phyloP scores from a whole-genome alignment of 1,140 invertebrate species.

The Cardiocondyla obscurior region DNA sequence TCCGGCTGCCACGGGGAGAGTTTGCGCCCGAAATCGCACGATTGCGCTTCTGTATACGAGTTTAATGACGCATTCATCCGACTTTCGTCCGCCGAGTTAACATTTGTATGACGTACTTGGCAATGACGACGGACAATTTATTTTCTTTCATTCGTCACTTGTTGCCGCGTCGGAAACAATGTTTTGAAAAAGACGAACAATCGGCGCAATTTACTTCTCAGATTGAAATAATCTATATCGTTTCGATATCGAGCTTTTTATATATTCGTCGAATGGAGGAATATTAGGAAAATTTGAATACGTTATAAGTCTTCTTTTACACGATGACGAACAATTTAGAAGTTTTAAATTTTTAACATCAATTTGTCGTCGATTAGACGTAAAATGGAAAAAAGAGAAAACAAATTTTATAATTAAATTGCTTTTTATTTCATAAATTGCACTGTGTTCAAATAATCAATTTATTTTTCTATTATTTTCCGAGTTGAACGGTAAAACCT shows the following conservation, averaged over 20 bases:
- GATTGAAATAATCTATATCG: background rate
- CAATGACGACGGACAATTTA: constrained; percentile 21
- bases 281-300: background rate
- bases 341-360: background rate
- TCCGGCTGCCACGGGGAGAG: background rate
- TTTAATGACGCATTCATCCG: constrained; percentile 39
- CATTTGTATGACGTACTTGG: constrained; percentile 29
- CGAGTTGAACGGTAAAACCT: background rate
- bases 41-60: background rate
- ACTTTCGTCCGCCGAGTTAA: constrained; percentile 8
- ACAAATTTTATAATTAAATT: background rate
- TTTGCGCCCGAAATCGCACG: constrained; percentile 4
- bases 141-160: constrained; percentile 46
- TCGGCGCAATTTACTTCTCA: background rate
- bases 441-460: background rate
- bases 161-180: constrained; percentile 9
- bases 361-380: background rate
- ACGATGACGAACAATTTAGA: background rate
- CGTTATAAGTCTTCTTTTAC: background rate
- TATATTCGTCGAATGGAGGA: too few species aligned
- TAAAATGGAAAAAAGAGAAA: background rate
- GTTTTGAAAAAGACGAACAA: background rate
- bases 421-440: background rate
- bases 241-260: background rate
- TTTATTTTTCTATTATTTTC: background rate